Base-by-base conservation (phyloP, 2,888 invertebrate species). In the Drosophila percnosoma region DNA sequence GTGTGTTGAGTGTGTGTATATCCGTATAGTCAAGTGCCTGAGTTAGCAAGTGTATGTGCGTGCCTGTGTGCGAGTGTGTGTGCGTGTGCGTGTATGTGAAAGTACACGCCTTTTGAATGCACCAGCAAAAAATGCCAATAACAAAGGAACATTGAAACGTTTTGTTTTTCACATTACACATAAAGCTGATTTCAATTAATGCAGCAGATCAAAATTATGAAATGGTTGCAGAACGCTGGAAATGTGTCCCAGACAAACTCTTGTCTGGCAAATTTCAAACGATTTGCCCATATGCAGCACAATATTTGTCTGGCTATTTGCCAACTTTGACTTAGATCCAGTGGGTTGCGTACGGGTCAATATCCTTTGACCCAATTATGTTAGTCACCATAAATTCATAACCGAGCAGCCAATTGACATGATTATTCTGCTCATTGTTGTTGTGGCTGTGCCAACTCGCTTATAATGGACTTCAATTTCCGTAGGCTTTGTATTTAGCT, bases 291-390 rank as follows among this genome's bases (percentile, higher is more conserved):
- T 53, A 65, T 64, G 59, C 18, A 51, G 45, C 38, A 67, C 53
- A 59, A 42, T 40, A 38, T 38, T 29, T 36, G 65, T 59, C 62
- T 80, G 80, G 78, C 75, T 48, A 76, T 72, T 71, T 81, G 75
- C 77, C 78, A 74, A 60, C 27, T 24, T 40, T 59, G 66, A 53
- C 54, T 49, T 49, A 58, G 38, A 53, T 61, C 40, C 65, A 61
- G 45, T 29, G 40, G 62, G 40, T 51, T 70, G 59, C 74, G 61
- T 81, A 54, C 82, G 84, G 91, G 91, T 91, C 91, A 91, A 91
- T 90, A 91, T 91, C 91, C 91, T 91, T 91, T 91, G 91, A 91
- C 91, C 91, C 89, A 91, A 90, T 89, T 91, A 81, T 83, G 75
- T 29, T 51, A 52, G 68, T 45, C 65, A 75, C 79, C 59, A 69